Conservation (phyloP, 1,140 invertebrate species). For the Drosophila jambulina region DNA sequence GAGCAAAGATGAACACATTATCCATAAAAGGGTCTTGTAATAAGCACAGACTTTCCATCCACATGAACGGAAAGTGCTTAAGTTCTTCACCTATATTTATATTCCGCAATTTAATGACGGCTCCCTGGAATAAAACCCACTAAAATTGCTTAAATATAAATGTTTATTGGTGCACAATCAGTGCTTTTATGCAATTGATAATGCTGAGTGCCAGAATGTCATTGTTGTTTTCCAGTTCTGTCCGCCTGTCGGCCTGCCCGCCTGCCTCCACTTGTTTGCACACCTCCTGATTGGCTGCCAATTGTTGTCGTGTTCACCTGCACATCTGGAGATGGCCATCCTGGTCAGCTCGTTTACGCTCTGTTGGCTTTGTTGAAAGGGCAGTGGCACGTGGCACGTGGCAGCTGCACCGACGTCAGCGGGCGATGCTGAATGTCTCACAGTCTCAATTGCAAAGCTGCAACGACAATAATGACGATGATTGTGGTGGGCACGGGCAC, state of each 20-base stretch:
- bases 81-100: neutral
- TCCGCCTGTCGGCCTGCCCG: neutral
- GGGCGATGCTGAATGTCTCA: conserved; percentile 5
- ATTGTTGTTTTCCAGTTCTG: conserved; percentile 8
- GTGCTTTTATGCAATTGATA: neutral
- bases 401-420: conserved; percentile 22
- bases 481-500: neutral
- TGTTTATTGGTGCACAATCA: conserved; percentile 4
- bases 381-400: conserved; percentile 26
- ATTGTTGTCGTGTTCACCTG: conserved; percentile 20
- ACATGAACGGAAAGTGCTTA: too few species aligned
- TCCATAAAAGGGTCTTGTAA: too few species aligned
- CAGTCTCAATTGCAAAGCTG: conserved; percentile 21
- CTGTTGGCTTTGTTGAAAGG: conserved; percentile 12
- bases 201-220: neutral
- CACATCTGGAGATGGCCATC: neutral
- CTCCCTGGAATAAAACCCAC: neutral
- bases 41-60: too few species aligned
- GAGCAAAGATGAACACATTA: too few species aligned
- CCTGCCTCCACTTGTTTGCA: neutral
- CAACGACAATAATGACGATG: conserved; percentile 19
- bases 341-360: conserved; percentile 12
- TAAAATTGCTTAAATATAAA: neutral
- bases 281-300: conserved; percentile 6
- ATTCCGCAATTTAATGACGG: neutral